These are phyloP conservation scores for Pseudomyrmex cubaensis DNA, from an alignment of 1,140 invertebrate species.

Conservation along the genomic window DNA sequence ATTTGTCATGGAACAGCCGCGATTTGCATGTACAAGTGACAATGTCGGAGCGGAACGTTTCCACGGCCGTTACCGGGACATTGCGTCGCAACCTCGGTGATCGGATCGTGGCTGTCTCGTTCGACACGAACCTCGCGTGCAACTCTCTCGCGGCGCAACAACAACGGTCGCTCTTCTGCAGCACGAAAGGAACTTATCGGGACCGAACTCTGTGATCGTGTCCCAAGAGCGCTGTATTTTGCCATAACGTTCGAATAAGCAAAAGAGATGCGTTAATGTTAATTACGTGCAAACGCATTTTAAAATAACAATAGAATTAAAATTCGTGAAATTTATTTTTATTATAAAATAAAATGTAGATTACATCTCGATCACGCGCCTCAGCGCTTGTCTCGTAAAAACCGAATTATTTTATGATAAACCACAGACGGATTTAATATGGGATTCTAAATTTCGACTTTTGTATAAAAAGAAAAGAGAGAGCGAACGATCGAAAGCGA, in stretches of 20 bases:
- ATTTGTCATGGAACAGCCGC: conserved; percentile 58
- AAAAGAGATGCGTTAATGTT: neutral
- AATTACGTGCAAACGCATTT: too few species aligned
- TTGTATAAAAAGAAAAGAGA: too few species aligned
- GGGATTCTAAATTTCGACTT: too few species aligned
- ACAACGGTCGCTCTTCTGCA: conserved; percentile 63
- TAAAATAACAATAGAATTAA: too few species aligned
- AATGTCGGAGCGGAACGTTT: conserved; percentile 64
- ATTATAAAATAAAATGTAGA: too few species aligned
- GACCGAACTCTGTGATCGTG: conserved; percentile 54
- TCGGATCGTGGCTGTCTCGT: conserved; percentile 23
- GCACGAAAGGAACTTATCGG: conserved; percentile 65
- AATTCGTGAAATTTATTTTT: too few species aligned
- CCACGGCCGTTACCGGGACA: conserved; percentile 56
- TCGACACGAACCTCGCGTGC: conserved; percentile 55
- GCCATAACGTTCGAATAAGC: conserved; percentile 46
- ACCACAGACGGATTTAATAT: too few species aligned
- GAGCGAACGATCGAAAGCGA: too few species aligned
- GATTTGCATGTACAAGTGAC: conserved; percentile 71
- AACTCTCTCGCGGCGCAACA: conserved; percentile 47
- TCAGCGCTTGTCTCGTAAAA: too few species aligned
- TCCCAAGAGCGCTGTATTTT: conserved; percentile 50
- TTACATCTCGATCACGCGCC: too few species aligned
- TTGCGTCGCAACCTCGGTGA: conserved; percentile 15
- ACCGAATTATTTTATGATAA: too few species aligned